phyloP scores from a whole-genome alignment of 30 jellyfish, hydroid and myxozoan species.

The Turritopsis dohrnii region DNA sequence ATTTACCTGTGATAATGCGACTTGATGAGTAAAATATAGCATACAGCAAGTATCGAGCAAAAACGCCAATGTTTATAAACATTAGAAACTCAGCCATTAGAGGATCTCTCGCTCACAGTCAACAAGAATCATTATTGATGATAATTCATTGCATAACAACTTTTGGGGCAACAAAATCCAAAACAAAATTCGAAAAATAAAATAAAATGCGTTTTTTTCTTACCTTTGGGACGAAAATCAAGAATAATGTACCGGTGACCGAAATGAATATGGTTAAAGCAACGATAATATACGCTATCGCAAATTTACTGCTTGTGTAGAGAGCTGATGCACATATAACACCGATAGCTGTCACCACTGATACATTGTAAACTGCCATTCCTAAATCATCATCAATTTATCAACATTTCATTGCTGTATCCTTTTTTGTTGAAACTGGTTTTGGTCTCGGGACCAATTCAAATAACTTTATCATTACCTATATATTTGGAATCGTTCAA shows the following conservation, averaged over 20 bases:
- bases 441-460: neutral
- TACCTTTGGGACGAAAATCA: slow-evolving; percentile 81
- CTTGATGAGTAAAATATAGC: too few relatives aligned
- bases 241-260: slow-evolving; percentile 67
- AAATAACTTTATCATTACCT: slow-evolving; percentile 20
- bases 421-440: neutral
- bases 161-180: too few relatives aligned
- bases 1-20: too few relatives aligned
- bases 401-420: neutral
- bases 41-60: too few relatives aligned
- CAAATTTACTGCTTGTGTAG: slow-evolving; percentile 29
- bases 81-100: too few relatives aligned
- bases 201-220: too few relatives aligned
- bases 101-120: too few relatives aligned
- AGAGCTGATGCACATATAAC: slow-evolving; percentile 73
- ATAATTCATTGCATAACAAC: too few relatives aligned
- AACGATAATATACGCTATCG: slow-evolving; percentile 46
- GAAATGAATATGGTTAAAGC: slow-evolving; percentile 62
- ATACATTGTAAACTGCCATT: slow-evolving; percentile 81
- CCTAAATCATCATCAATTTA: neutral
- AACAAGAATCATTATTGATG: neutral
- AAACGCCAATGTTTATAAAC: too few relatives aligned
- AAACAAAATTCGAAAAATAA: too few relatives aligned
- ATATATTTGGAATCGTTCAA: slow-evolving; percentile 70
- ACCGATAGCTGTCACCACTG: slow-evolving; percentile 69